Base-by-base conservation (phyloP, 2,797 vertebrate genomes). In the Sus cebifrons region DNA sequence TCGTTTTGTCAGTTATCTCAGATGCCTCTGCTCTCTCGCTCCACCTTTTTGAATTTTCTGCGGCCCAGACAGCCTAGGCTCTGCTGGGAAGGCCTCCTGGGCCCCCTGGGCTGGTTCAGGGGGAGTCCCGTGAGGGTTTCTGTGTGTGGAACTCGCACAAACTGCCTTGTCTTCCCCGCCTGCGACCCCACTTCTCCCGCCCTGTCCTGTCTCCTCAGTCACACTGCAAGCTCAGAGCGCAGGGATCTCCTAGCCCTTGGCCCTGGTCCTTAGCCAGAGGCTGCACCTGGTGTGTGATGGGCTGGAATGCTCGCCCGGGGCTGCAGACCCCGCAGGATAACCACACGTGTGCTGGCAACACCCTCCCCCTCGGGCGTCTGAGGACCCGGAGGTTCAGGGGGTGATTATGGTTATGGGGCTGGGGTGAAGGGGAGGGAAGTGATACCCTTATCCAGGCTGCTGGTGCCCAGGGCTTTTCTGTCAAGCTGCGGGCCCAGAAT, bases 91-190 rank as follows among this genome's bases (percentile, higher is more conserved):
- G 82, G 4, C 83, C n/a, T 21, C 15, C 3, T 7, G 74, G 49
- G n/a, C 29, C 60, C 4, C 32, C 23, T 20, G 3, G 2, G 62
- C 54, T 20, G 58, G 18, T 81, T 18, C 44, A 60, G 14, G 27
- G 27, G 25, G n/a, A 36, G 52, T 14, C 52, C 23, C 0, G 0
- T 5, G 0, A 0, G 25, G 1, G 27, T 65, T 64, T 21, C 65
- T 2, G 0, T 49, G 32, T 14, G 2, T 5, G 0, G 5, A 15
- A 14, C 18, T 56, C 65, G 56, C 13, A 60, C 32, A 1, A 20
- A 10, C 13, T 44, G 20, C 56, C 32, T 0, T 32, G 68, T 64
- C 58, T 32, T 49, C 73, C 25, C 81, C 32, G 12, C 68, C 52
- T 6, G 2, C 11, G 52, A 20, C 29, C n/a, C 8, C 32, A n/a